These are phyloP conservation scores for Melipona bicolor DNA, from an alignment of 2,888 invertebrate species.

Conservation along the genomic window DNA sequence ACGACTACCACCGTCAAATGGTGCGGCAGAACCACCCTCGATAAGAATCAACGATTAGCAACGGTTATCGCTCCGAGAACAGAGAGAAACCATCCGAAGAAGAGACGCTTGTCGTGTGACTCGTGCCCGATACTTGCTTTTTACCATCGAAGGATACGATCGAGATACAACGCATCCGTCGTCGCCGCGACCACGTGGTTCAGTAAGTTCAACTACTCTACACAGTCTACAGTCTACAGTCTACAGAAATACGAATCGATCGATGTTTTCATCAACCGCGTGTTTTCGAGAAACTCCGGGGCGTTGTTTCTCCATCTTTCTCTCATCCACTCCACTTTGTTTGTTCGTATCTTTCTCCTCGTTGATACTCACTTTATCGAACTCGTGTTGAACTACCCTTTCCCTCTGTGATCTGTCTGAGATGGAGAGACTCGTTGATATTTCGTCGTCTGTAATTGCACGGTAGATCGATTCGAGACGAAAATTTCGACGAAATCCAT, in stretches of 20 bases:
- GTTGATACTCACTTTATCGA: too few species aligned
- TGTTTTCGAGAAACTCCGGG: conserved; percentile 6
- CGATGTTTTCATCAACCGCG: neutral
- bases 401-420: neutral
- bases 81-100: conserved; percentile 40
- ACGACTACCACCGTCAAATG: conserved; percentile 25
- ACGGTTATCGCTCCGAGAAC: conserved; percentile 38
- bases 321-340: too few species aligned
- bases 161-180: conserved; percentile 47
- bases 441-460: too few species aligned
- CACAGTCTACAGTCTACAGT: neutral
- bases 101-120: conserved; percentile 54
- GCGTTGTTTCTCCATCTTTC: neutral
- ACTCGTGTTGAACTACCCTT: too few species aligned
- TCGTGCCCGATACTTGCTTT: conserved; percentile 59
- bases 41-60: conserved; percentile 20
- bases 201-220: conserved; percentile 77
- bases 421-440: too few species aligned
- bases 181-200: conserved; percentile 79
- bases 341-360: too few species aligned
- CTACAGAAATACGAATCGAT: too few species aligned
- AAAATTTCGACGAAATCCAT: neutral
- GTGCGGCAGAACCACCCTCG: conserved; percentile 13
- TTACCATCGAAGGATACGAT: conserved; percentile 66
- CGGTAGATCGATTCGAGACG: neutral